A percentile compares a stretch with the other conserved stretches of the same genome.
phyloP scores from a whole-genome alignment of 2,888 invertebrate species.

The Brenthis hecate region DNA sequence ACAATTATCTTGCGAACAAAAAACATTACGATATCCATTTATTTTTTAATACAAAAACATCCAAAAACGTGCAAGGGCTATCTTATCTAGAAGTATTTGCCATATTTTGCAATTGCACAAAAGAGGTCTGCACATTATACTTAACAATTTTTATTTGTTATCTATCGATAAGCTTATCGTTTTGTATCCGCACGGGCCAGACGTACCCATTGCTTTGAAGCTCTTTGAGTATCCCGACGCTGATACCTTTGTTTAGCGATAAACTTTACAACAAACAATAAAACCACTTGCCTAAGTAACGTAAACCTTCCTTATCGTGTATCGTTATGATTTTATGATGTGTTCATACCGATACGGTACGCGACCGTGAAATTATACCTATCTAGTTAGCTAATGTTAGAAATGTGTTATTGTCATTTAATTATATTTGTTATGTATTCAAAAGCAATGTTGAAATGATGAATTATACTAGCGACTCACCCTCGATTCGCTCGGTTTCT shows the following conservation, averaged over 20 bases:
- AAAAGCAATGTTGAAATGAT: background rate
- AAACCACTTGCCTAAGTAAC: conserved; percentile 34
- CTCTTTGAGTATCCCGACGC: conserved; percentile 53
- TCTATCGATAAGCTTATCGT: conserved; percentile 48
- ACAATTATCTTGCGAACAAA: too few relatives aligned
- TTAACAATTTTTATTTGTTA: conserved; percentile 36
- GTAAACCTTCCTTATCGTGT: conserved; percentile 31
- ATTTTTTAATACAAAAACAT: conserved; percentile 1
- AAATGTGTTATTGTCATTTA: background rate
- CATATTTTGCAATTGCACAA: conserved; percentile 20
- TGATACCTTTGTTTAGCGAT: conserved; percentile 49
- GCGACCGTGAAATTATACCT: conserved; percentile 29
- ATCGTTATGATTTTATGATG: conserved; percentile 33
- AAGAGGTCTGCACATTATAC: conserved; percentile 27
- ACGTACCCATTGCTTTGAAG: conserved; percentile 37
- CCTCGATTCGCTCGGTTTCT: too few relatives aligned
- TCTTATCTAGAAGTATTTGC: too few relatives aligned
- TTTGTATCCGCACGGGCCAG: conserved; percentile 48
- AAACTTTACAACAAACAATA: conserved; percentile 41
- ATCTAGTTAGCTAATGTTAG: background rate
- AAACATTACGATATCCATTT: background rate
- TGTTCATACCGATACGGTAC: conserved; percentile 24
- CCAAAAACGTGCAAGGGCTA: background rate
- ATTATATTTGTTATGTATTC: background rate
- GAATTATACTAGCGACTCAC: too few relatives aligned